These are phyloP conservation scores for Platyscapa corneri DNA, from an alignment of 1,140 invertebrate genomes.

Conservation along the genomic window DNA sequence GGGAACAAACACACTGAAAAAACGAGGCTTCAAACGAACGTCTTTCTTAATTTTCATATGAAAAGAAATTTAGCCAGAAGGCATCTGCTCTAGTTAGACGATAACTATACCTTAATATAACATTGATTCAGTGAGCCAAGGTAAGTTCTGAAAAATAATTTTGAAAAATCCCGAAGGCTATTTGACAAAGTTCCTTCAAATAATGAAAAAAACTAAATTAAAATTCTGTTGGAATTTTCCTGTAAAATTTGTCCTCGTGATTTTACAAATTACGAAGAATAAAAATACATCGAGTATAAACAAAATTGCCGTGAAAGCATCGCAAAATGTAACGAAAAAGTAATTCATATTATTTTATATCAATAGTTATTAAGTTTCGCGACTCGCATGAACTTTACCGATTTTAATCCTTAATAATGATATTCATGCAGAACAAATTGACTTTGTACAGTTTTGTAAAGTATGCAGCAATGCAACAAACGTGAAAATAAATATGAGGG, in stretches of 20 bases:
- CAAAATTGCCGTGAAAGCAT: slow-evolving; percentile 12
- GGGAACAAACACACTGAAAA: no score
- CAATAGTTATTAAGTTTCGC: slow-evolving; percentile 27
- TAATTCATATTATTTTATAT: slow-evolving; percentile 35
- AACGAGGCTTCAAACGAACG: no score
- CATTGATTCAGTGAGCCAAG: no score
- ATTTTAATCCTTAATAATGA: slow-evolving; percentile 19
- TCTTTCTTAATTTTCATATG: no score
- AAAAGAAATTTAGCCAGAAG: no score
- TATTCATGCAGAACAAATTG: slow-evolving; percentile 28
- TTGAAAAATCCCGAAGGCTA: no score
- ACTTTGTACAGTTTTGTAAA: slow-evolving; percentile 51
- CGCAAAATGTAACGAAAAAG: slow-evolving; percentile 28
- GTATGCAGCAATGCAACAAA: slow-evolving; percentile 18
- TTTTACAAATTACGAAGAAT: slow-evolving; percentile 9
- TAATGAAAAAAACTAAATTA: no score
- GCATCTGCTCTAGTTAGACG: no score
- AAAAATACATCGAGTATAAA: slow-evolving; percentile 39
- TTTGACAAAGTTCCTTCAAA: no score
- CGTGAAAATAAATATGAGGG: slow-evolving; percentile 5
- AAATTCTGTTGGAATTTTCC: not conserved
- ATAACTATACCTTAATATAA: no score
- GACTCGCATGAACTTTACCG: not conserved
- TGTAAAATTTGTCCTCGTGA: not conserved
- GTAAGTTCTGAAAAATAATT: no score